Conservation (phyloP, 2,888 invertebrate species). For the Hemithea aestivaria region DNA sequence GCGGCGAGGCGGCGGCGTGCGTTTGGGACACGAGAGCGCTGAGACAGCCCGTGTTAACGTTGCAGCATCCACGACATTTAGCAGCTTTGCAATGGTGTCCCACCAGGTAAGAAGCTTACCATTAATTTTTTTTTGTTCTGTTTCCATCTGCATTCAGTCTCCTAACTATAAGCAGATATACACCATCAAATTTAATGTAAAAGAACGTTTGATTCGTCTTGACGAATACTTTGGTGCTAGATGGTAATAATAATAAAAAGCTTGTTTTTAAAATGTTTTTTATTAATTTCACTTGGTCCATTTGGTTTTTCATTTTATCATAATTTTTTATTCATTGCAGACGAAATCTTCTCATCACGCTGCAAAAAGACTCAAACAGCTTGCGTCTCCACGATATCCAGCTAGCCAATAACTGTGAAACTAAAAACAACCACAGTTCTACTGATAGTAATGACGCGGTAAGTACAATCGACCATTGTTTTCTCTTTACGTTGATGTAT, state of each 20-base stretch:
- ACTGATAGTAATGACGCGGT: constrained; percentile 32
- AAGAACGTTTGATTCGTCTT: no score
- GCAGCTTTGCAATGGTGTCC: constrained; percentile 93
- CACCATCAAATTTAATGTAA: no score
- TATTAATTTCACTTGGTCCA: no score
- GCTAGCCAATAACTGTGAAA: constrained; percentile 44
- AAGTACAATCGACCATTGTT: constrained; percentile 11
- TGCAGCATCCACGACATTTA: constrained; percentile 83
- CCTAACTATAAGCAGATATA: no score
- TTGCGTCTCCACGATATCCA: constrained; percentile 92
- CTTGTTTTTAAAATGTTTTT: no score
- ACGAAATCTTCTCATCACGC: constrained; percentile 87
- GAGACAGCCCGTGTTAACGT: constrained; percentile 88
- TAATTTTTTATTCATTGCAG: constrained; percentile 33
- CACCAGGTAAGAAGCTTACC: constrained; percentile 59
- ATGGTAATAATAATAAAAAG: no score
- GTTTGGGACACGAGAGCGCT: constrained; percentile 94
- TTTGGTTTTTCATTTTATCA: no score
- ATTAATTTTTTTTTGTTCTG: no score
- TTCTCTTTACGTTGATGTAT: no score
- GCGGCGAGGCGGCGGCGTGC: constrained; percentile 87
- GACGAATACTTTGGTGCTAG: no score
- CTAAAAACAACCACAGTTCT: constrained; percentile 27
- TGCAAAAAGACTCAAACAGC: constrained; percentile 87
- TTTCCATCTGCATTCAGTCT: no score